Conservation (phyloP, 30 jellyfish, hydroid and myxozoan genomes). For the Aurelia sp. region DNA sequence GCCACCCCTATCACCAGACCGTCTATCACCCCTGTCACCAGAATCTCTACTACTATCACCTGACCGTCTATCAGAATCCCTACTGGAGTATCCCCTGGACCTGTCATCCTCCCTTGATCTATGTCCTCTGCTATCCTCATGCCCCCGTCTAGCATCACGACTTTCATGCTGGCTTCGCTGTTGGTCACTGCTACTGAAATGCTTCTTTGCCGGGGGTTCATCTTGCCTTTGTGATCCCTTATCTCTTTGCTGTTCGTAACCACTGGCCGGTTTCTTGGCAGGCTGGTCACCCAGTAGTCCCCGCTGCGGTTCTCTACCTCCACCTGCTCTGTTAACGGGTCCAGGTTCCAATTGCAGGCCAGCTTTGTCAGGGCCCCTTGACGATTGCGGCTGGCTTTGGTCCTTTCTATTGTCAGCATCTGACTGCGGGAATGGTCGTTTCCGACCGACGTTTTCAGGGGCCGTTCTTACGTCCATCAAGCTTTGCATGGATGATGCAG, state of each 20-base stretch:
- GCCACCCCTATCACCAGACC: too few species aligned
- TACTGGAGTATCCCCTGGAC: background rate
- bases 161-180: conserved; percentile 21
- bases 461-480: conserved; percentile 14
- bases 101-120: conserved; percentile 20
- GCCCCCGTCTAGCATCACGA: conserved; percentile 36
- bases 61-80: conserved; percentile 2
- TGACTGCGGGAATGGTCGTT: conserved; percentile 14
- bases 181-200: conserved; percentile 12
- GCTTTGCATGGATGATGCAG: background rate
- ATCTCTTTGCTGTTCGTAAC: conserved; percentile 9
- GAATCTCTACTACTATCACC: background rate
- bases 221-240: conserved; percentile 18
- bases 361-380: background rate
- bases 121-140: conserved; percentile 19
- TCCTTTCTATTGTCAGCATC: background rate
- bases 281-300: background rate
- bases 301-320: conserved; percentile 2
- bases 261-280: conserved; percentile 7
- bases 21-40: background rate
- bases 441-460: background rate
- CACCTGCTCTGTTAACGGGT: conserved; percentile 3
- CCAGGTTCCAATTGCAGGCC: background rate
- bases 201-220: conserved; percentile 32
- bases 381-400: background rate